Conservation (phyloP, 2,888 invertebrate species). For the Tinea trinotella region DNA sequence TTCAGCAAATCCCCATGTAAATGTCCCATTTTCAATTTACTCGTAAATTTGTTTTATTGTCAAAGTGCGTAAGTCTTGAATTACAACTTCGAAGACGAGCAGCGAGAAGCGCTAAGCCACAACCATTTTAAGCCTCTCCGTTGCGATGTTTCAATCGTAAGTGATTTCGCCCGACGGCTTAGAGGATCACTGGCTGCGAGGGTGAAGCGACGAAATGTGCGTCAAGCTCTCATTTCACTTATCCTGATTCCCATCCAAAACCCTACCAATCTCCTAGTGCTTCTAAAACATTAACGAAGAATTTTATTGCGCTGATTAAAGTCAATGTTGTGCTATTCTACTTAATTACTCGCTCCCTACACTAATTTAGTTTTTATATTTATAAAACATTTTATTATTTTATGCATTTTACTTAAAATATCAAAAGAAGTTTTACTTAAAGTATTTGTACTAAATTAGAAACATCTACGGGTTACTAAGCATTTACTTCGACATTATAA, state of each 20-base stretch:
- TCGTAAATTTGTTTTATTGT: conserved; percentile 18
- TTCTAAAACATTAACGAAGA: neutral
- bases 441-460: too few relatives aligned
- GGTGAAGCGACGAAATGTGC: conserved; percentile 49
- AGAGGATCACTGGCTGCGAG: conserved; percentile 37
- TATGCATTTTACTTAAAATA: too few relatives aligned
- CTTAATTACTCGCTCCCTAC: too few relatives aligned
- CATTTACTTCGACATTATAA: too few relatives aligned
- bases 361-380: too few relatives aligned
- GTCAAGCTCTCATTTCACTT: conserved; percentile 55
- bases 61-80: conserved; percentile 34
- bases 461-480: too few relatives aligned
- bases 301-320: neutral
- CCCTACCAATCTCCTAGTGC: neutral
- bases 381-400: too few relatives aligned
- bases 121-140: conserved; percentile 50
- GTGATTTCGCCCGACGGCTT: conserved; percentile 46
- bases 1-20: neutral
- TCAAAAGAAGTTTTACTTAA: too few relatives aligned
- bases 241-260: conserved; percentile 26
- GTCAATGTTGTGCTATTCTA: too few relatives aligned
- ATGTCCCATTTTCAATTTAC: conserved; percentile 11
- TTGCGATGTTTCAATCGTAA: conserved; percentile 58
- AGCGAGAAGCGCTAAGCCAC: conserved; percentile 59
- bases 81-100: conserved; percentile 61